A percentile compares a stretch with the other conserved stretches of the same genome.
Conservation (phyloP, 2,888 invertebrate genomes). For the Philonicus albiceps region DNA sequence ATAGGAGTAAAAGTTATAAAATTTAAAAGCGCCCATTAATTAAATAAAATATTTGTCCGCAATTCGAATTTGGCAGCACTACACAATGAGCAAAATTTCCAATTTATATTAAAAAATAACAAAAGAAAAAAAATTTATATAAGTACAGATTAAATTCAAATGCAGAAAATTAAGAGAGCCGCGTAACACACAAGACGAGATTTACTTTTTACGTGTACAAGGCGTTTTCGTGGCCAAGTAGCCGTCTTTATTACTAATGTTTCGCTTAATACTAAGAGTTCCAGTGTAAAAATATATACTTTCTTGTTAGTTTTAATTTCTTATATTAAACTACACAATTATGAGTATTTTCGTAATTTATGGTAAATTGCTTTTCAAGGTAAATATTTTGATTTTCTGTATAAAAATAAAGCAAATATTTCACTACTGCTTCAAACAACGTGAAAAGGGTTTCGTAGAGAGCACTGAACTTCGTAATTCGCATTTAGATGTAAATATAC, state of each 20-base stretch:
- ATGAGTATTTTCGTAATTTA: constrained; percentile 37
- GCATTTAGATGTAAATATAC: constrained; percentile 8
- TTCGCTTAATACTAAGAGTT: constrained; percentile 20
- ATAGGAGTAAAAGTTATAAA: not conserved
- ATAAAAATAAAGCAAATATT: constrained; percentile 40
- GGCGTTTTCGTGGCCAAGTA: constrained; percentile 12
- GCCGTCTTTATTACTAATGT: constrained; percentile 20
- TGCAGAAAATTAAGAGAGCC: constrained; percentile 20
- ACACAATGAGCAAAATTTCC: not conserved
- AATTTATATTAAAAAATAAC: not conserved
- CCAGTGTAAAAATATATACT: constrained; percentile 40
- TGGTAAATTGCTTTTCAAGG: constrained; percentile 36
- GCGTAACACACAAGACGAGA: constrained; percentile 10
- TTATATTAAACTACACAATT: constrained; percentile 30
- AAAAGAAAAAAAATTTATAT: not conserved
- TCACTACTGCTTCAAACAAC: constrained; percentile 20
- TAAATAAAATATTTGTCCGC: not conserved
- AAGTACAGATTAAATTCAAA: constrained; percentile 17
- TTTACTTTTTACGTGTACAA: constrained; percentile 14
- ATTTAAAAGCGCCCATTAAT: not conserved
- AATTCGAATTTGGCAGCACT: not conserved
- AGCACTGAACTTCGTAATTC: not conserved
- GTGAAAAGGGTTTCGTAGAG: constrained; percentile 18
- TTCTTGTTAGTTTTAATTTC: constrained; percentile 35
- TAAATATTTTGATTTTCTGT: constrained; percentile 27